Base-by-base conservation (phyloP, 2,888 invertebrate genomes). In the Neocrepidodera transversa region DNA sequence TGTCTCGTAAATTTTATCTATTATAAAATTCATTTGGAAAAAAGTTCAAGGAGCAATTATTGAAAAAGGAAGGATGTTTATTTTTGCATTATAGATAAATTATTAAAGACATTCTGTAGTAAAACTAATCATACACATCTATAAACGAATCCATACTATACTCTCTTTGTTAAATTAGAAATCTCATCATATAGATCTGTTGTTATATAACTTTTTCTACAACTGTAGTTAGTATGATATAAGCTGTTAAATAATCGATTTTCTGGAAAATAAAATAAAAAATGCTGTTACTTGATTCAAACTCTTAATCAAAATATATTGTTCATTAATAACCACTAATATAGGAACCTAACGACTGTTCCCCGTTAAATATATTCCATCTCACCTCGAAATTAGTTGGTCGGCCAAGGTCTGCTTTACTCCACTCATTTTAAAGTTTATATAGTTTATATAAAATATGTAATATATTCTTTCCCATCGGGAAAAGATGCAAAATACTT, bases 151-250 rank as follows among this genome's bases (percentile, higher is more conserved):
- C 13, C 28, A 18, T 11, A 23, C 38, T 42, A 11, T 51, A 30
- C 20, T 36, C 17, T 20, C 20, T 42, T 30, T 40, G 50, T 36
- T 51, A 20, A 36, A 26, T 26, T 10, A 45, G 26, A 45, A 23
- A 43, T 45, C 28, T 51, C 54, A 43, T 43, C 11, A 2, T 26
- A 36, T 36, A 47, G 54, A 54, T 54, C 54, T 54, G 54, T 45
- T 54, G 36, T 42, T 51, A 42, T 40, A 47, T 35, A 45, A 54
- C 14, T 20, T 54, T 54, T 54, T 47, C 36, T 45, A 45, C 35
- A 26, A 4, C 11, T 7, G 26, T 55, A 60, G 58, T 50, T 60
- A 32, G 32, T 26, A 23, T 42, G 8, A 40, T 16, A 43, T 43
- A 43, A 5, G 4, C n/a, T 43, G 7, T 43, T 43, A 20, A 43